Conservation (phyloP, 2,888 invertebrate species). For the Amphipyra berbera region DNA sequence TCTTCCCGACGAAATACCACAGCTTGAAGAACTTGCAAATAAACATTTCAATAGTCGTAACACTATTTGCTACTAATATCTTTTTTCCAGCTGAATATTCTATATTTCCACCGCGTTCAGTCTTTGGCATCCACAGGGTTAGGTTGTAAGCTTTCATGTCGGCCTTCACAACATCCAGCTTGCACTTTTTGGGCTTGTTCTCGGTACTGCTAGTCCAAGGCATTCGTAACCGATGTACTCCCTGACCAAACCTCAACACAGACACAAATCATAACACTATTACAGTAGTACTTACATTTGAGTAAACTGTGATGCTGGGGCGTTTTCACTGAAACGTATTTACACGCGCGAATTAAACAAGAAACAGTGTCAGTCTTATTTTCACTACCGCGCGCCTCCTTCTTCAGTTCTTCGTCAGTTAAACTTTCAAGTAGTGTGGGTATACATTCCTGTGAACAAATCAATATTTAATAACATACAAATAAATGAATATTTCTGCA, state of each 20-base stretch:
- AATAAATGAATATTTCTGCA: neutral
- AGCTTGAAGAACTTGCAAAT: neutral
- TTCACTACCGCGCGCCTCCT: conserved; percentile 97
- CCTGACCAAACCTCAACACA: neutral
- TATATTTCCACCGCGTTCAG: no score
- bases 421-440: conserved; percentile 97
- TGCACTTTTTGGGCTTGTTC: no score
- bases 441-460: conserved; percentile 93
- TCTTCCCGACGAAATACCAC: conserved; percentile 14
- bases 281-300: conserved; percentile 82
- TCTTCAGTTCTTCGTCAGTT: conserved; percentile 98
- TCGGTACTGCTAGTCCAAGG: neutral
- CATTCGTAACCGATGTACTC: neutral
- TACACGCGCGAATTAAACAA: conserved; percentile 97
- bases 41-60: neutral
- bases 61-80: neutral
- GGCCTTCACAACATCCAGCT: no score
- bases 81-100: no score
- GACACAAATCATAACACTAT: neutral
- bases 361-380: conserved; percentile 99
- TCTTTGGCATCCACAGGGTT: no score
- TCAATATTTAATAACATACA: neutral
- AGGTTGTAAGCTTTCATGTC: no score
- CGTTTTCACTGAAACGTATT: conserved; percentile 96
- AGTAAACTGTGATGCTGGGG: conserved; percentile 94